Evolutionary conservation across 2,113 vertebrate species (phyloP).

Genomic region (Rhegmatorhina hoffmannsi): DNA sequence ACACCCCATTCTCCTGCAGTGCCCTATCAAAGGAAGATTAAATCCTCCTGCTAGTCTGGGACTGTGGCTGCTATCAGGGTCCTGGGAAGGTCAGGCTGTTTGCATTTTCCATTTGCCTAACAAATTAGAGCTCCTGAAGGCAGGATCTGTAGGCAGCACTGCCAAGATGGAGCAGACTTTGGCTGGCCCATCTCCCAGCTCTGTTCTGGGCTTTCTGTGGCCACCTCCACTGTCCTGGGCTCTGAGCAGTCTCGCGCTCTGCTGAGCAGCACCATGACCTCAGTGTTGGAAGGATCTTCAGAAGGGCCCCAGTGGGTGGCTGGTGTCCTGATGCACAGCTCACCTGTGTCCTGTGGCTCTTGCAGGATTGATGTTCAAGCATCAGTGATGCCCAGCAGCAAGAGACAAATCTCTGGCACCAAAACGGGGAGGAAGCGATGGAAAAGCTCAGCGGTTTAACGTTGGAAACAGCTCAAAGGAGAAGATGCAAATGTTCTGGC

Average conservation of each 20-base stretch:
- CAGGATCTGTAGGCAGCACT: not conserved
- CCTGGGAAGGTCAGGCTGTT: not conserved
- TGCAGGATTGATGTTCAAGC: not conserved
- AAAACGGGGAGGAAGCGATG: not conserved
- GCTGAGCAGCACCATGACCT: not conserved
- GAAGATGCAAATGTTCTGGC: not conserved
- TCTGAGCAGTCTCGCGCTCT: not conserved
- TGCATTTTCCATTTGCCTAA: slow-evolving; percentile 2
- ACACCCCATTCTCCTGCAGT: rapidly evolving
- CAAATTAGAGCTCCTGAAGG: not conserved
- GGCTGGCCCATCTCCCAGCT: not conserved
- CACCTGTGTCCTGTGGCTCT: not conserved
- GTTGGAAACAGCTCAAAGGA: not conserved
- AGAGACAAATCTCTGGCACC: not conserved
- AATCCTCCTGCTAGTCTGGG: not conserved
- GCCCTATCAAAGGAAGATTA: slow-evolving; percentile 17
- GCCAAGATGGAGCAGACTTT: not conserved
- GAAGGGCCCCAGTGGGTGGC: not conserved
- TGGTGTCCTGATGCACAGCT: not conserved
- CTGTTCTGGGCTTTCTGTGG: not conserved
- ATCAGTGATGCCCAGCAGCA: not conserved
- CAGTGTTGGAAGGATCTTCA: not conserved
- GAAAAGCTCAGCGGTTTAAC: not conserved
- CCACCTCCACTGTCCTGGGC: too few relatives aligned
- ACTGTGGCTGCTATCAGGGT: not conserved